Percentiles rank a stretch among this genome's conserved stretches.
Evolutionary conservation across 2,113 vertebrate species (phyloP).

Genomic region (Oncorhynchus keta): DNA sequence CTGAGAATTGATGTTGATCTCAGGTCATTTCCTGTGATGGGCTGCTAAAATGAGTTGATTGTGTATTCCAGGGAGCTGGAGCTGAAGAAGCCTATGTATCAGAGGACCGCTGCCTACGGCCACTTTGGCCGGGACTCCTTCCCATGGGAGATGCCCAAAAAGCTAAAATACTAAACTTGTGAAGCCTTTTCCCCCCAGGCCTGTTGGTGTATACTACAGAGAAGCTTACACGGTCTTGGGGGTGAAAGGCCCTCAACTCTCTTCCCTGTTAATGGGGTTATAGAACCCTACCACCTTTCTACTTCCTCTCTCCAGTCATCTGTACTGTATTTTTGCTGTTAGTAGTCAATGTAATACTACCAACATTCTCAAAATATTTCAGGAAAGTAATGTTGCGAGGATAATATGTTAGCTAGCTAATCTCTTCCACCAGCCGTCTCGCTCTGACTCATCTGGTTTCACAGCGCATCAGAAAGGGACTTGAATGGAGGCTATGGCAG

Average conservation of each 20-base stretch:
- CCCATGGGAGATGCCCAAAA: conserved; percentile 96
- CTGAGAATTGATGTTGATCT: conserved; percentile 32
- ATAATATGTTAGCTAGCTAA: background rate
- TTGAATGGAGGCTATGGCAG: no score
- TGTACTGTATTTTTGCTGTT: conserved; percentile 42
- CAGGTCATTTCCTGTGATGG: conserved; percentile 12
- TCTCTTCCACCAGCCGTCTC: no score
- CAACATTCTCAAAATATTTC: conserved; percentile 13
- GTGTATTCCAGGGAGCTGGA: conserved; percentile 99
- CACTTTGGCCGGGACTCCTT: conserved; percentile 98
- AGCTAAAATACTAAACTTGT: conserved; percentile 93
- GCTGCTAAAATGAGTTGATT: conserved; percentile 85
- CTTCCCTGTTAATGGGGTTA: conserved; percentile 38
- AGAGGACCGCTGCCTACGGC: conserved; percentile 97
- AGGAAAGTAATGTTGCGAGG: conserved; percentile 37
- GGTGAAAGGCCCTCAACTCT: conserved; percentile 77
- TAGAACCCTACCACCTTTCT: conserved; percentile 36
- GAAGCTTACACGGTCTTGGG: conserved; percentile 86
- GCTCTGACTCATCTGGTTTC: no score
- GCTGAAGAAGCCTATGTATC: conserved; percentile 98
- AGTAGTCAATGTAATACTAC: conserved; percentile 22
- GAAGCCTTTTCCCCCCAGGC: conserved; percentile 89
- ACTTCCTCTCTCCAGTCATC: conserved; percentile 33
- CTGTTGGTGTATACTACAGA: conserved; percentile 94
- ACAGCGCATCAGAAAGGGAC: no score